Conservation (phyloP, 2,113 vertebrate species). For the Python bivittatus region DNA sequence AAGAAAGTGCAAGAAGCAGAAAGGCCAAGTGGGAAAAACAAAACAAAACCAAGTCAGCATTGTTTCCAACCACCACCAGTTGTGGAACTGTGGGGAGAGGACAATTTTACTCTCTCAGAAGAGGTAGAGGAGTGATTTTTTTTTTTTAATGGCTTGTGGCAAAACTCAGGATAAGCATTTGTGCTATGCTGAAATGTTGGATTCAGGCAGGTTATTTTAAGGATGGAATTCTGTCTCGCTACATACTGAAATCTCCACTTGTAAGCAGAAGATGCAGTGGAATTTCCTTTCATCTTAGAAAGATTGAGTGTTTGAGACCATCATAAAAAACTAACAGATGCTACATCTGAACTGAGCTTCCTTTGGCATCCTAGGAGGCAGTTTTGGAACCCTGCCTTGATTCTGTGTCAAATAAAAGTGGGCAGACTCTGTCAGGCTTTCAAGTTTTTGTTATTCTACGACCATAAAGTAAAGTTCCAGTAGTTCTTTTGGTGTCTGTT, state of each 20-base stretch:
- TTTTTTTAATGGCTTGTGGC: background rate
- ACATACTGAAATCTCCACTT: constrained; percentile 14
- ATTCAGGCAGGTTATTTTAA: constrained; percentile 5
- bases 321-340: constrained; percentile 21
- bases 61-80: background rate
- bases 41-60: background rate
- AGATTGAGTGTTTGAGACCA: background rate
- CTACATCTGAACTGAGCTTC: background rate
- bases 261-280: constrained; percentile 15
- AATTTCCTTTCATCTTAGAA: background rate
- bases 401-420: background rate
- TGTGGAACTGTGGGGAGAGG: background rate
- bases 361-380: background rate
- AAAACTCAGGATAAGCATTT: constrained; percentile 2
- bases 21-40: background rate
- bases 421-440: background rate
- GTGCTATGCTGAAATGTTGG: background rate
- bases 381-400: background rate
- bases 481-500: background rate
- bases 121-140: background rate
- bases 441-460: background rate
- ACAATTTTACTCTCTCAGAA: background rate
- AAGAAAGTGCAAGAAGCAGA: background rate
- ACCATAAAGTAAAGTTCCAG: background rate
- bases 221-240: constrained; percentile 17